Evolutionary conservation across 2,797 vertebrate genomes (phyloP).

Genomic region (Dallia pectoralis): DNA sequence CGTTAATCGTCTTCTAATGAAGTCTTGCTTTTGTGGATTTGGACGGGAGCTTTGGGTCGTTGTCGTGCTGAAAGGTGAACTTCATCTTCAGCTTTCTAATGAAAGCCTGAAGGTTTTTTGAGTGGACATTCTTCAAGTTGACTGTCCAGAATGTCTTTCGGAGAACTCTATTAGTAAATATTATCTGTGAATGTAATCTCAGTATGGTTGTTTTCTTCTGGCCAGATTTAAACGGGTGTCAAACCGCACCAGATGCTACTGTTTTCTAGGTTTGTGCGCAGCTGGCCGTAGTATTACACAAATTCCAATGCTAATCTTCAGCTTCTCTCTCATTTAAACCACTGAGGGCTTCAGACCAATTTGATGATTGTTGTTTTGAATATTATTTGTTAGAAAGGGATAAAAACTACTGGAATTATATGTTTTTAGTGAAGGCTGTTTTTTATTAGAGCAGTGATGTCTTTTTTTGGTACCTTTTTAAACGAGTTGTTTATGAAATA

Average conservation of each 20-base stretch:
- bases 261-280: conserved; percentile 34
- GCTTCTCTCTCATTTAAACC: conserved; percentile 22
- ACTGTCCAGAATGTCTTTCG: not conserved
- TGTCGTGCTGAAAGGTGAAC: too few species aligned
- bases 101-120: too few species aligned
- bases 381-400: conserved; percentile 15
- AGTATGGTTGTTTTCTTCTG: conserved; percentile 33
- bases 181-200: conserved; percentile 34
- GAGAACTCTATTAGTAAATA: not conserved
- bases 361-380: conserved; percentile 23
- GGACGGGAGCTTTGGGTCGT: too few species aligned
- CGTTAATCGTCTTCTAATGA: too few species aligned
- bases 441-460: not conserved
- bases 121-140: not conserved
- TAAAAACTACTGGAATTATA: conserved; percentile 15
- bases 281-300: conserved; percentile 32
- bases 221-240: conserved; percentile 2
- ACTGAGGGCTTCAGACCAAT: conserved; percentile 18
- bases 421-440: not conserved
- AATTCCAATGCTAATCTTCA: conserved; percentile 43
- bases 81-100: too few species aligned
- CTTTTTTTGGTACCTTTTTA: not conserved
- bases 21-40: too few species aligned
- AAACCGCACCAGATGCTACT: conserved; percentile 37
- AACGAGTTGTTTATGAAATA: not conserved